phyloP scores from a whole-genome alignment of 1,140 invertebrate genomes.

The Steinernema feltiae region DNA sequence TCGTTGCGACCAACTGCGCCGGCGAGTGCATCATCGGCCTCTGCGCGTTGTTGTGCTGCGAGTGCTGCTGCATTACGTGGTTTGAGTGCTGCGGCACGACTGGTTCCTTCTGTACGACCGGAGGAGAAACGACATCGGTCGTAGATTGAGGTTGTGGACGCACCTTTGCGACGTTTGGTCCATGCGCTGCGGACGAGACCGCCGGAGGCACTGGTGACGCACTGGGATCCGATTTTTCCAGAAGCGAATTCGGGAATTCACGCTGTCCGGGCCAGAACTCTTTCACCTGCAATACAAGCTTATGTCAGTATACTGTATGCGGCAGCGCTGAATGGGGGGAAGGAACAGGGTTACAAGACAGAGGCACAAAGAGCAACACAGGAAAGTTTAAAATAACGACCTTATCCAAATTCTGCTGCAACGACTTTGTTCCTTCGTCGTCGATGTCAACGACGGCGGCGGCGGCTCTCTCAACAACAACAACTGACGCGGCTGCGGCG shows the following conservation, averaged over 20 bases:
- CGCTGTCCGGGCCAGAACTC: background rate
- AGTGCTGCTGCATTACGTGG: background rate
- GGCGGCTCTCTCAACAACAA: too few species aligned
- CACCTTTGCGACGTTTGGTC: slow-evolving; percentile 2
- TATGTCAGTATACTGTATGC: background rate
- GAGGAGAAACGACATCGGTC: background rate
- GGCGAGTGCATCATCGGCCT: background rate
- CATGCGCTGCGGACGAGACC: background rate
- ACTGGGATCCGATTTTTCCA: background rate
- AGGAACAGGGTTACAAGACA: background rate
- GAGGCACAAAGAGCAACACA: background rate
- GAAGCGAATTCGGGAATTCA: background rate
- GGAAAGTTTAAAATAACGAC: slow-evolving; percentile 1
- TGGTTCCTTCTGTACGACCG: background rate
- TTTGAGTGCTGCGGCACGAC: background rate
- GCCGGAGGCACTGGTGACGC: background rate
- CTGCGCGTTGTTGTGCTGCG: background rate
- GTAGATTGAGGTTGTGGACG: slow-evolving; percentile 7
- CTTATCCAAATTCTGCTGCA: slow-evolving; percentile 57
- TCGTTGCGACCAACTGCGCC: background rate
- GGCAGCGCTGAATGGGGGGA: background rate
- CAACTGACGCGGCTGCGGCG: too few species aligned
- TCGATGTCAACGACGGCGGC: background rate
- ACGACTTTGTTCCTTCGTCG: background rate
- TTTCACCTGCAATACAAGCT: background rate